Evolutionary conservation across 1,140 invertebrate genomes (phyloP).

Genomic region (Diabrotica undecimpunctata): DNA sequence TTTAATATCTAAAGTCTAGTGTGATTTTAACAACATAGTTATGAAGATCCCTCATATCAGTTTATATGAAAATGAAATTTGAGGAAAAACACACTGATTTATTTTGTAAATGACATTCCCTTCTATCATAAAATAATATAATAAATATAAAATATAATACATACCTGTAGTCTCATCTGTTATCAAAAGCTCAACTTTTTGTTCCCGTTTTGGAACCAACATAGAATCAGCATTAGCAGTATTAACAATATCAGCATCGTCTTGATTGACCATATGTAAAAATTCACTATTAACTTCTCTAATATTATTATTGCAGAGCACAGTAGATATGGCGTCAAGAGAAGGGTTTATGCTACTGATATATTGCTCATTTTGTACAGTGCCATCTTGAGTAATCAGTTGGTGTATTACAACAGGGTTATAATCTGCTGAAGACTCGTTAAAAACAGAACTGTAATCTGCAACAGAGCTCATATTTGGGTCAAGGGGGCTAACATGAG

Average conservation of each 20-base stretch:
- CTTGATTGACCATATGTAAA: slow-evolving; percentile 40
- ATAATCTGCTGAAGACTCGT: slow-evolving; percentile 49
- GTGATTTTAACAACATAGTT: too few relatives aligned
- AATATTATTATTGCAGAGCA: slow-evolving; percentile 41
- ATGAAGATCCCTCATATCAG: too few relatives aligned
- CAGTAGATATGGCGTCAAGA: slow-evolving; percentile 25
- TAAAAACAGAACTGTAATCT: slow-evolving; percentile 55
- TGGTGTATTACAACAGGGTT: slow-evolving; percentile 55
- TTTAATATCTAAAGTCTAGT: too few relatives aligned
- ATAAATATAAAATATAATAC: slow-evolving; percentile 1
- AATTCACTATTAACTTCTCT: slow-evolving; percentile 42
- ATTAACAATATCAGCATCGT: slow-evolving; percentile 3
- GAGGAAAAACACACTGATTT: too few relatives aligned
- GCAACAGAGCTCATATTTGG: slow-evolving; percentile 59
- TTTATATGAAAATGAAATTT: too few relatives aligned
- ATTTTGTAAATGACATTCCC: too few relatives aligned
- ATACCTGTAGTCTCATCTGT: slow-evolving; percentile 45
- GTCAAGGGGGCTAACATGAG: slow-evolving; percentile 56
- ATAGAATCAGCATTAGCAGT: slow-evolving; percentile 14
- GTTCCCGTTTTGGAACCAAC: slow-evolving; percentile 30
- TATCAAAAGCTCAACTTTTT: slow-evolving; percentile 45
- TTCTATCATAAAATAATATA: too few relatives aligned
- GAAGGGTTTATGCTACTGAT: slow-evolving; percentile 21
- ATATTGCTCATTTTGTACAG: slow-evolving; percentile 23
- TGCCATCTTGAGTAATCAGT: slow-evolving; percentile 28